Base-by-base conservation (phyloP, 2,113 vertebrate genomes). In the Thunnus thynnus region DNA sequence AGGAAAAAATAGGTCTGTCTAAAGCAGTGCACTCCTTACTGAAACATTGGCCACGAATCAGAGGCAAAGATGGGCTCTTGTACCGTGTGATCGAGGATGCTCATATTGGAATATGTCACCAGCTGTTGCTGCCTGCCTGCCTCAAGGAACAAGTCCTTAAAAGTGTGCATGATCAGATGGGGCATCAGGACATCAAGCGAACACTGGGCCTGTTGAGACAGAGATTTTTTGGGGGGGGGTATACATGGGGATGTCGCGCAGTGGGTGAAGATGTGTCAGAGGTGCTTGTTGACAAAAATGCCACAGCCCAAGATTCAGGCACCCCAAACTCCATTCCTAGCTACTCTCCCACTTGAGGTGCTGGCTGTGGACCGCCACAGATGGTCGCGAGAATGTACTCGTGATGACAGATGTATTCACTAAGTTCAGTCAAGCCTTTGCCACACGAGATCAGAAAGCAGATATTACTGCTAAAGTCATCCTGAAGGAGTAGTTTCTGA, bases 271-370 rank as follows among this genome's bases (percentile, higher is more conserved):
- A 63, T 2, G 1, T 82, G 72, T 20, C 64, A 82, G 14, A 54
- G 72, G 9, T 82, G 64, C 22, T 17, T 75, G 1, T 6, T 81
- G 6, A 56, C 63, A 4, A 82, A 75, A 46, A 61, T 76, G 57
- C 65, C 65, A 52, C 76, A 78, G 18, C 65, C 76, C 13, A 77
- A 60, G 7, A 68, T 77, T 7, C 56, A 61, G 1, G 63, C 22
- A 22, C 22, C 22, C 22, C 22, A 22, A 22, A 22, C 22, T 22
- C 22, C 22, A 22, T 22, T 22, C 22, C 22, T 22, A 22, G 22
- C 22, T 22, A 22, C 22, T 22, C 22, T 22, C 22, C 22, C 22
- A 22, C 22, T 22, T 22, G 22, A 22, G 22, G 22, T 22, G 22
- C 22, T 22, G 22, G 22, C 22, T 22, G 22, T 22, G 22, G 22